Percentiles rank a stretch among this genome's conserved stretches.
phyloP scores from a whole-genome alignment of 2,797 vertebrate genomes.

The Babyrousa celebensis region DNA sequence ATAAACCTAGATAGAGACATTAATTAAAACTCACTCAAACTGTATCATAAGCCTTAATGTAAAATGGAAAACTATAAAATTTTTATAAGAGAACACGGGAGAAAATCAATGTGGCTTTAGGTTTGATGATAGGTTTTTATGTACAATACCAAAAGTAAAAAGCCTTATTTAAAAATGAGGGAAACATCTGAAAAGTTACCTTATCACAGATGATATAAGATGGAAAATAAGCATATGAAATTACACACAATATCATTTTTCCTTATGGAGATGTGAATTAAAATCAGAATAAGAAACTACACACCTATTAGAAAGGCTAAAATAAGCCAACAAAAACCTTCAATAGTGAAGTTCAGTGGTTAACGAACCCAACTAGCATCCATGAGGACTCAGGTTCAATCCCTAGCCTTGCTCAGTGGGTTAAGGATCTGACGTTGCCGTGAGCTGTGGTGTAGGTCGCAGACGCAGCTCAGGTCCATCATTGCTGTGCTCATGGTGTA shows the following conservation, averaged over 20 bases:
- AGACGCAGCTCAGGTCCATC: too few species aligned
- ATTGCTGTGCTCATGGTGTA: too few species aligned
- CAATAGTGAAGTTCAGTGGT: too few species aligned
- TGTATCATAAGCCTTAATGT: not conserved
- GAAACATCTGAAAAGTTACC: not conserved
- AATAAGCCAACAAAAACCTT: not conserved
- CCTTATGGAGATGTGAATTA: constrained; percentile 13
- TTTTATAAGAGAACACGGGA: not conserved
- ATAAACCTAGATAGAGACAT: not conserved
- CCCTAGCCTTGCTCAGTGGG: too few species aligned
- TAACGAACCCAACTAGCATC: too few species aligned
- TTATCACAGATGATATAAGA: not conserved
- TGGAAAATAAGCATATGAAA: not conserved
- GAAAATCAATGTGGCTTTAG: not conserved
- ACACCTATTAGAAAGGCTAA: not conserved
- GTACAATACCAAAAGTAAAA: not conserved
- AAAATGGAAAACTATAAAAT: constrained; percentile 38
- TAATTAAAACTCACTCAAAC: constrained; percentile 6
- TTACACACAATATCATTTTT: not conserved
- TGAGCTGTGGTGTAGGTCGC: too few species aligned
- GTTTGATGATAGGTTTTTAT: not conserved
- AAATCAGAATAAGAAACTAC: not conserved
- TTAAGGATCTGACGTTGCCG: too few species aligned
- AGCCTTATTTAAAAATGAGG: not conserved
- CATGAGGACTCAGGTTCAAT: too few species aligned